A percentile compares a stretch with the other conserved stretches of the same genome.
Conservation (phyloP, 2,113 vertebrate species). For the Lampris megalopsis region DNA sequence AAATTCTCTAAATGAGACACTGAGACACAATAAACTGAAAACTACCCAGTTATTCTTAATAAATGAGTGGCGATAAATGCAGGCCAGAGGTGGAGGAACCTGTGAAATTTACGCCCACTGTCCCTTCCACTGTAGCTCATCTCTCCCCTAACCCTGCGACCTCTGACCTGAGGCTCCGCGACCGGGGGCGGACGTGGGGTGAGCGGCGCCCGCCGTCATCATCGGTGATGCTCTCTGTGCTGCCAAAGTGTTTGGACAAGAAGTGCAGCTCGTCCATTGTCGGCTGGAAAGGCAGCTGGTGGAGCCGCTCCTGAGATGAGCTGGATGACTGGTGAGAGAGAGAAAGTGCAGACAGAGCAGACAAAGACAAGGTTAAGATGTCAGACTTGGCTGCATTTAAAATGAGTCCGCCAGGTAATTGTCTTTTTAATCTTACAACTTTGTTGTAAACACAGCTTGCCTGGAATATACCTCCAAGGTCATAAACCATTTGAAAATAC, state of each 20-base stretch:
- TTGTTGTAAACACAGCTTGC: constrained; percentile 15
- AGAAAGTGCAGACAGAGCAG: neutral
- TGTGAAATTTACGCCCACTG: too few species aligned
- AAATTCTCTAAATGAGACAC: too few species aligned
- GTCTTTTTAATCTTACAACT: neutral
- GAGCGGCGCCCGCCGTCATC: constrained; percentile 89
- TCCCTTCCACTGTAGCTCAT: neutral
- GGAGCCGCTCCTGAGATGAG: constrained; percentile 93
- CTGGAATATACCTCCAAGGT: neutral
- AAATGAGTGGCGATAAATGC: too few species aligned
- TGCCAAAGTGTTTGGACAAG: constrained; percentile 92
- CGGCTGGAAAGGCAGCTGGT: constrained; percentile 92
- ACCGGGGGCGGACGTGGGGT: constrained; percentile 87
- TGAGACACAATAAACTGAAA: too few species aligned
- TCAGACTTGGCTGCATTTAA: neutral
- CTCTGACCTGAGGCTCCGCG: constrained; percentile 90
- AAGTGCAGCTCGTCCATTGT: constrained; percentile 92
- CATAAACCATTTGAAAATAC: constrained; percentile 14
- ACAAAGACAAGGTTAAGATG: constrained; percentile 28
- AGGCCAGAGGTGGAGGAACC: too few species aligned
- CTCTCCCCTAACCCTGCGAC: neutral
- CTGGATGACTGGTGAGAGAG: constrained; percentile 86
- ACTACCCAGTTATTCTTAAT: too few species aligned
- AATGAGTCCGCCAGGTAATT: neutral
- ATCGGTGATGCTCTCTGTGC: constrained; percentile 91